A percentile compares a stretch with the other conserved stretches of the same genome.
These are phyloP conservation scores for Cervus canadensis DNA, from an alignment of 2,113 vertebrate genomes.

Conservation along the genomic window DNA sequence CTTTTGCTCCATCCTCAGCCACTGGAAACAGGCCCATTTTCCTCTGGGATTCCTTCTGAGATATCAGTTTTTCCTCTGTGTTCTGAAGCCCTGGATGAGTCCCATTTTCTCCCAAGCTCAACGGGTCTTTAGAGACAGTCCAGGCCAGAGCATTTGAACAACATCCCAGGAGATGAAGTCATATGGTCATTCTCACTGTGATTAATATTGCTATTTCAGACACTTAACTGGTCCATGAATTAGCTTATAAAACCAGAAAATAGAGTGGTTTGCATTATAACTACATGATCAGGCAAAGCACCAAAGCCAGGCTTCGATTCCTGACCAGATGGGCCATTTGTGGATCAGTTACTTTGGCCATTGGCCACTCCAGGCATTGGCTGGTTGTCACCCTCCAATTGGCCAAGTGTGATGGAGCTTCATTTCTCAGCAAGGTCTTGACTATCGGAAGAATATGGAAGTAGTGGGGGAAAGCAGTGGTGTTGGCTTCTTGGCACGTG, in stretches of 20 bases:
- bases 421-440: neutral
- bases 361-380: slow-evolving; percentile 1
- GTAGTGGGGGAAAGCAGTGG: neutral
- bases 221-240: slow-evolving; percentile 6
- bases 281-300: neutral
- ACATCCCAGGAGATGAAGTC: neutral
- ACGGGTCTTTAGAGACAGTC: neutral
- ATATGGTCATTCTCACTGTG: neutral
- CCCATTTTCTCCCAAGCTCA: neutral
- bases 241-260: slow-evolving; percentile 30
- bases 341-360: slow-evolving; percentile 51
- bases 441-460: neutral
- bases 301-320: neutral
- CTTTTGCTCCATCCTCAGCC: neutral
- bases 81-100: neutral
- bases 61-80: neutral
- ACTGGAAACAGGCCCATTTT: neutral
- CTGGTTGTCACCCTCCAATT: neutral
- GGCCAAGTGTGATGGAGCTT: slow-evolving; percentile 3
- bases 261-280: slow-evolving; percentile 15
- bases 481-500: neutral
- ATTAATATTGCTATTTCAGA: neutral
- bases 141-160: neutral
- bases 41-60: neutral
- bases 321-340: slow-evolving; percentile 55